Base-by-base conservation (phyloP, 1,140 invertebrate genomes). In the Campoletis sonorensis region DNA sequence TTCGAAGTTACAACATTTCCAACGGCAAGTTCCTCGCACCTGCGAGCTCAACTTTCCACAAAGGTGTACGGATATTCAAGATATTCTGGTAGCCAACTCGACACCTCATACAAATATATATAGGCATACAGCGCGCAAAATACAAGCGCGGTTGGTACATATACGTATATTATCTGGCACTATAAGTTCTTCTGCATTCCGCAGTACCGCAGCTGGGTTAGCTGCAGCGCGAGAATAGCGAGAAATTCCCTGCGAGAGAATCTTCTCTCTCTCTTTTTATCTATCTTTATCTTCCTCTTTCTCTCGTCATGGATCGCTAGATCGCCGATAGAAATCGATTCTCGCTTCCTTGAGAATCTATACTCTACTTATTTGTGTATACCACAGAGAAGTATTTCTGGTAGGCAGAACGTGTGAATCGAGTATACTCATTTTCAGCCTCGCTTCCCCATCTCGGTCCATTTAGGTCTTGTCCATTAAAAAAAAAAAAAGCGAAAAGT, bases 271-370 rank as follows among this genome's bases (percentile, higher is more conserved):
- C 27, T 67, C 16, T 70, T 27, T 70, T 21, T 70, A 11, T 30
- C 67, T 30, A 10, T 45, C 40, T 45, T 67, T 67, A n/a, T 67
- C 61, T 67, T 23, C 23, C 21, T 15, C 23, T 23, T 15, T 26
- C 61, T 23, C 67, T 64, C 76, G 76, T 61, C 54, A 78, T 58
- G 76, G 76, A 78, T 78, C 76, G 67, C 76, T 78, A 78, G 76
- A 78, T 78, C 76, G 76, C 76, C 76, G 76, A 78, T 78, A 78
- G 76, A 78, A 78, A 78, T 78, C 76, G 58, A 78, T 67, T 61
- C 76, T 40, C 58, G 33, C 26, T 78, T 51, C 72, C 21, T 4
- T n/a, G 16, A 64, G 76, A 67, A 78, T 78, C 76, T 26, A 45
- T 64, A 49, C 58, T 40, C 18, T 67, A 67, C 40, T 67, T 45